Conservation (phyloP, 2,113 vertebrate genomes). For the Atractosteus spatula region DNA sequence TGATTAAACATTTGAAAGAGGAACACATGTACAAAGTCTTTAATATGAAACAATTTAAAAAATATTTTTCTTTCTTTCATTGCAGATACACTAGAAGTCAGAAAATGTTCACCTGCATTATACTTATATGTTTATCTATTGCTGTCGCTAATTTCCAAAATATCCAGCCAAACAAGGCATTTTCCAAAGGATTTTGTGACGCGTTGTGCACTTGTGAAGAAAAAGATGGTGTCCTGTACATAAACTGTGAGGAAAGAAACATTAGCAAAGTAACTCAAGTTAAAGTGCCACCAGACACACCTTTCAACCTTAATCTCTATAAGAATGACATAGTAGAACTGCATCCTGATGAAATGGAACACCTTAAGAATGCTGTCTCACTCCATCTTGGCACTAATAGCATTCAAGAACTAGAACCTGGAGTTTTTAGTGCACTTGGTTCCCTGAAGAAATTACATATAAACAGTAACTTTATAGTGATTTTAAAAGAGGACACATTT, state of each 20-base stretch:
- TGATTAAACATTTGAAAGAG: too few relatives aligned
- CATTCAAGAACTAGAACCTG: conserved; percentile 89
- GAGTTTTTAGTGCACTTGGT: conserved; percentile 82
- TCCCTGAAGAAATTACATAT: conserved; percentile 93
- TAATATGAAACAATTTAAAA: too few relatives aligned
- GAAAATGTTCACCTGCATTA: conserved; percentile 80
- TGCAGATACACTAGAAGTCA: conserved; percentile 52
- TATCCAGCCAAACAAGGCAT: conserved; percentile 60
- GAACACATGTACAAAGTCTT: too few relatives aligned
- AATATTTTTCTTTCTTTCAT: conserved; percentile 24
- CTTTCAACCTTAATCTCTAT: conserved; percentile 89
- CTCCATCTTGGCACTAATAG: conserved; percentile 94
- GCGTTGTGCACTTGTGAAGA: conserved; percentile 83
- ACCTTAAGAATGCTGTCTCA: conserved; percentile 79
- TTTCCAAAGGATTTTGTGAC: conserved; percentile 76
- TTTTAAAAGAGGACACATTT: conserved; percentile 90
- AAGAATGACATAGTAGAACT: conserved; percentile 86
- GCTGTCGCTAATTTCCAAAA: conserved; percentile 61
- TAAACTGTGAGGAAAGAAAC: conserved; percentile 88
- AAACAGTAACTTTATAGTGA: conserved; percentile 95
- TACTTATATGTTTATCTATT: conserved; percentile 69
- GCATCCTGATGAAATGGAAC: conserved; percentile 79
- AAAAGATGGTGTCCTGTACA: conserved; percentile 81
- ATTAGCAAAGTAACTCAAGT: conserved; percentile 86
- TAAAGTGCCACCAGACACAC: conserved; percentile 76